Percentiles rank a stretch among this genome's conserved stretches.
These are phyloP conservation scores for Arctocebus calabarensis DNA, from an alignment of 2,797 vertebrate species.

Conservation along the genomic window DNA sequence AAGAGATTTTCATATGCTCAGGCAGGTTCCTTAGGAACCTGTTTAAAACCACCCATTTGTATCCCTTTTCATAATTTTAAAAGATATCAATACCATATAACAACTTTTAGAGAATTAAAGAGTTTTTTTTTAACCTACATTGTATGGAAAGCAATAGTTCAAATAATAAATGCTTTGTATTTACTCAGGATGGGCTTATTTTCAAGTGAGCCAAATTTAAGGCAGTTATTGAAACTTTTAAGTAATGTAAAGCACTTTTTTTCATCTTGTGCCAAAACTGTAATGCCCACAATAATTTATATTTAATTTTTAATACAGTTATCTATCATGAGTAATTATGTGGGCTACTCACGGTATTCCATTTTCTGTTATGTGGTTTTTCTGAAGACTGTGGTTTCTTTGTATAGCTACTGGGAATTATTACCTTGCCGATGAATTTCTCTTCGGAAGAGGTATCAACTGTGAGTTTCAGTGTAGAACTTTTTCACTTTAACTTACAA, in stretches of 20 bases:
- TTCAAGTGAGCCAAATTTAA: slow-evolving; percentile 85
- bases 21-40: not conserved
- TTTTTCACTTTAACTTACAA: slow-evolving; percentile 71
- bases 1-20: slow-evolving; percentile 47
- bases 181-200: slow-evolving; percentile 83
- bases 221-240: slow-evolving; percentile 87
- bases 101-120: slow-evolving; percentile 44
- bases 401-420: slow-evolving; percentile 82
- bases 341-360: slow-evolving; percentile 85
- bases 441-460: slow-evolving; percentile 83
- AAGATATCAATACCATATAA: slow-evolving; percentile 14
- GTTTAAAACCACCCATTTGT: slow-evolving; percentile 46
- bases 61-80: slow-evolving; percentile 19
- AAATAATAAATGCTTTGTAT: slow-evolving; percentile 86
- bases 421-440: slow-evolving; percentile 84
- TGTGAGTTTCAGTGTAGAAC: not conserved
- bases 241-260: slow-evolving; percentile 87
- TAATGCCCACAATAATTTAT: slow-evolving; percentile 89
- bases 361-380: slow-evolving; percentile 88
- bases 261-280: slow-evolving; percentile 88
- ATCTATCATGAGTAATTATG: slow-evolving; percentile 89
- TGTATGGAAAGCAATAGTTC: slow-evolving; percentile 85
- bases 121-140: not conserved
- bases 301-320: slow-evolving; percentile 91
- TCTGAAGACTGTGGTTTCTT: slow-evolving; percentile 86